Percentiles rank a stretch among this genome's conserved stretches.
Conservation (phyloP, 2,113 vertebrate species). For the Argyrosomus japonicus region DNA sequence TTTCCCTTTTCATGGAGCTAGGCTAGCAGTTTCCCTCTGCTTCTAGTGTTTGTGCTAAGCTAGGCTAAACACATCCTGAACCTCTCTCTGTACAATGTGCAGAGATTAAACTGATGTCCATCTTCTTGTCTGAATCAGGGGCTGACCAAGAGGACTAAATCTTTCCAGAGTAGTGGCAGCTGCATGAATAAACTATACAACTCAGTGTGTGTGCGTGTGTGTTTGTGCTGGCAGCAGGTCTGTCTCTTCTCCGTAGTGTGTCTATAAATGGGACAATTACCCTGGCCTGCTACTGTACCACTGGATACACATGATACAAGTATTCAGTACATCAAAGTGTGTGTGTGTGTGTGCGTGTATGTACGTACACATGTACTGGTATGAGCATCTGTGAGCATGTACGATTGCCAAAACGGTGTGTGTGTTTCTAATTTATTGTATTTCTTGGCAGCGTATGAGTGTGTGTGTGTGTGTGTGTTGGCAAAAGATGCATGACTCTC, state of each 20-base stretch:
- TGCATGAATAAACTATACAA: not conserved
- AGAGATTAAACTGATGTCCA: not conserved
- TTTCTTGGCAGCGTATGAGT: conserved; percentile 3
- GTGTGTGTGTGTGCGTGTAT: not conserved
- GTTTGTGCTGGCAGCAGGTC: not conserved
- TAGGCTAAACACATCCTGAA: not conserved
- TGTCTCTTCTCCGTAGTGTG: not conserved
- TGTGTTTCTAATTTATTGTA: not conserved
- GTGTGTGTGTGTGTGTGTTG: not conserved
- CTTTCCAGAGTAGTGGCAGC: not conserved
- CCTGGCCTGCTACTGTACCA: not conserved
- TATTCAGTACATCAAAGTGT: conserved; percentile 1
- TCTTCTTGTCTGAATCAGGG: not conserved
- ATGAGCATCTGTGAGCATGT: conserved; percentile 2
- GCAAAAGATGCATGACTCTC: not conserved
- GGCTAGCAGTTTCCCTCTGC: not conserved
- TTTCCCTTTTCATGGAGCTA: not conserved
- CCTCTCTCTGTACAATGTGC: not conserved
- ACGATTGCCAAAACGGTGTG: conserved; percentile 2
- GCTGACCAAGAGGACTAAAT: not conserved
- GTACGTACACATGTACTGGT: not conserved
- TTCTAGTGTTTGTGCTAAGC: not conserved
- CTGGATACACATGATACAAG: conserved; percentile 3
- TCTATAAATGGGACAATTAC: conserved; percentile 22
- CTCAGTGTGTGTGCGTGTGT: conserved; percentile 16